Evolutionary conservation across 2,797 vertebrate genomes (phyloP).

Genomic region (Labeo calbasu): DNA sequence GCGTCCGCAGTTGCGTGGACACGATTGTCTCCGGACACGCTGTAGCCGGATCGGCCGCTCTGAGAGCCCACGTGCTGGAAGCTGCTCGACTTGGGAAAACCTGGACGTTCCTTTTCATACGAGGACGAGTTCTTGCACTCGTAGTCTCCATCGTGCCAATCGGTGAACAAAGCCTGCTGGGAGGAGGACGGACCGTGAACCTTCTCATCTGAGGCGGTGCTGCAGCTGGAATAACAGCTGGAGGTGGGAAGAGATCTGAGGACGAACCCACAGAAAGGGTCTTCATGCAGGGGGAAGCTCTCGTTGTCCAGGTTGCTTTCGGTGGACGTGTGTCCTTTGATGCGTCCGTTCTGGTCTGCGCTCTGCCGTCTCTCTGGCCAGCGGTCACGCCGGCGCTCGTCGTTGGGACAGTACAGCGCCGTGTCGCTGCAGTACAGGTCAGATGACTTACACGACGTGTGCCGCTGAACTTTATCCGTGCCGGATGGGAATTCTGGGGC

Average conservation of each 20-base stretch:
- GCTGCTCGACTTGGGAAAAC: conserved; percentile 84
- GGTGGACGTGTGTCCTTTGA: conserved; percentile 76
- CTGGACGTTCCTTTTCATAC: conserved; percentile 81
- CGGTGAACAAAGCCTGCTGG: conserved; percentile 89
- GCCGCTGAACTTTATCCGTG: conserved; percentile 78
- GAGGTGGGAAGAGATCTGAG: conserved; percentile 84
- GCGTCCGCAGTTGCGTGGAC: conserved; percentile 78
- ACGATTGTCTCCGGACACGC: conserved; percentile 81
- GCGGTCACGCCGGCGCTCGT: conserved; percentile 76
- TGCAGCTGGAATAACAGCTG: conserved; percentile 95
- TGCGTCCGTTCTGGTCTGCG: conserved; percentile 82
- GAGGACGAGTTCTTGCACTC: conserved; percentile 80
- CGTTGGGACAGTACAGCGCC: conserved; percentile 88
- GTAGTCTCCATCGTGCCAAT: conserved; percentile 85
- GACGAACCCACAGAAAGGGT: conserved; percentile 74
- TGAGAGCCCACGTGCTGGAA: conserved; percentile 84
- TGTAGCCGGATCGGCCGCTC: conserved; percentile 80
- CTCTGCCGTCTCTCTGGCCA: conserved; percentile 85
- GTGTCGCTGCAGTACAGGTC: conserved; percentile 94
- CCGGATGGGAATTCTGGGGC: conserved; percentile 74
- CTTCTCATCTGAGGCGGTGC: conserved; percentile 89
- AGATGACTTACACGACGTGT: conserved; percentile 81
- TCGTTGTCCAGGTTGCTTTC: conserved; percentile 89
- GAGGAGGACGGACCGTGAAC: conserved; percentile 85
- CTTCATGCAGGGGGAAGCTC: conserved; percentile 83